These are phyloP conservation scores for Drosophila borborema DNA, from an alignment of 2,888 invertebrate genomes.

Conservation along the genomic window DNA sequence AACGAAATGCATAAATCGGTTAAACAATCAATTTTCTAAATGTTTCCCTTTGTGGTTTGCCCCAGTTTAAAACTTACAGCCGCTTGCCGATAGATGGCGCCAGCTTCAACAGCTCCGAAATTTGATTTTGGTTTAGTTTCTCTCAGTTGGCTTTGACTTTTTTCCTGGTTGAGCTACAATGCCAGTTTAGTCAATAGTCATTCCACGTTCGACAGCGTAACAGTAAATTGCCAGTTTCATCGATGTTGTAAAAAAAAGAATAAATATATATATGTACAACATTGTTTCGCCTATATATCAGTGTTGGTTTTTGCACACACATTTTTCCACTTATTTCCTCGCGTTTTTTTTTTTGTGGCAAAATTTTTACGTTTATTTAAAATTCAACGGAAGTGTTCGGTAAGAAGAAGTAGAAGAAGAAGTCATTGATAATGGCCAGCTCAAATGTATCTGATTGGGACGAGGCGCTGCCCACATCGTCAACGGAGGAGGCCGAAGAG, in stretches of 20 bases:
- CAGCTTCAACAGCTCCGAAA: background rate
- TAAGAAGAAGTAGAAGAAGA: too few species aligned
- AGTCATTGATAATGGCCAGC: constrained; percentile 62
- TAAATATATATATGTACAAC: constrained; percentile 7
- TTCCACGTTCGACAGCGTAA: constrained; percentile 30
- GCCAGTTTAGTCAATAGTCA: constrained; percentile 17
- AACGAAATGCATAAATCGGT: background rate
- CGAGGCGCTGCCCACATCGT: constrained; percentile 61
- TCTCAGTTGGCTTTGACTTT: constrained; percentile 26
- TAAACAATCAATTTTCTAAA: background rate
- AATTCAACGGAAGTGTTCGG: background rate
- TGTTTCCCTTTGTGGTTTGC: background rate
- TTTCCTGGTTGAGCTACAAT: background rate
- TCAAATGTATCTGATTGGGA: constrained; percentile 76
- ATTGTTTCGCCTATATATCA: background rate
- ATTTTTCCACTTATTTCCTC: background rate
- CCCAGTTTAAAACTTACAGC: background rate
- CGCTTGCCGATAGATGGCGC: constrained; percentile 13
- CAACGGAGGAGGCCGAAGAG: constrained; percentile 52
- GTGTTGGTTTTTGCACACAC: background rate
- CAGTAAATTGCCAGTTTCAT: constrained; percentile 49
- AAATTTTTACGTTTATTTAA: constrained; percentile 20
- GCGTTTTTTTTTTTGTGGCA: background rate
- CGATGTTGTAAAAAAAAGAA: constrained; percentile 8
- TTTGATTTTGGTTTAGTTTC: background rate